Evolutionary conservation across 2,888 invertebrate species (phyloP), one percentile per base, ranked within the genome.

Genomic region (Lobophora halterata): DNA sequence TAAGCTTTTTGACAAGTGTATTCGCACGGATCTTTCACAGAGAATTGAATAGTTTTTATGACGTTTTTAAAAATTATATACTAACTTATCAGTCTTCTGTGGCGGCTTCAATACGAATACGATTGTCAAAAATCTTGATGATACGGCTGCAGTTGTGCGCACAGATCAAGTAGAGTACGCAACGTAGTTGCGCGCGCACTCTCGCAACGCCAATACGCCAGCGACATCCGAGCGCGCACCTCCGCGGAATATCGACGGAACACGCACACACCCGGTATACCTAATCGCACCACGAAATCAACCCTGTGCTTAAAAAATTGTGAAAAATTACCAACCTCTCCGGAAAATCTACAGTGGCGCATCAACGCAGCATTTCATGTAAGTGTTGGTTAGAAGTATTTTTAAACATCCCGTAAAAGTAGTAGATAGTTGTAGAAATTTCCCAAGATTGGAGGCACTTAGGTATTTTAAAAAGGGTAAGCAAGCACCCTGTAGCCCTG

Each of bases 161-260:
- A n/a, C n/a, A n/a, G n/a, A n/a, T n/a, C n/a, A n/a, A n/a, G n/a
- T n/a, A n/a, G n/a, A n/a, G n/a, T n/a, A n/a, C n/a, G n/a, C n/a
- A n/a, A n/a, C n/a, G 49, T 42, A 40, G 28, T 46, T 69, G 73
- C 73, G 76, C 76, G 68, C 75, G 74, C 72, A 70, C 52, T 61
- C 61, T 58, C 52, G 62, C 34, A 54, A 54, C 60, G 71, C 80
- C 76, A 78, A 79, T 81, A 61, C 70, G 59, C 64, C 58, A 65
- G 65, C 53, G 65, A 61, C 55, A 63, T 62, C 53, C 63, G 64
- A 73, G 63, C 72, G 71, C 76, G 75, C 71, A 56, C 50, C 58
- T 49, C 44, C 49, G 58, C 60, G 41, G 56, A 64, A 61, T 76
- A 77, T 80, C 72, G 82, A 80, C 76, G 72, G 69, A 62, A 60